These are phyloP conservation scores for Drosophila novamexicana DNA, from an alignment of 1,140 invertebrate genomes.

Conservation along the genomic window DNA sequence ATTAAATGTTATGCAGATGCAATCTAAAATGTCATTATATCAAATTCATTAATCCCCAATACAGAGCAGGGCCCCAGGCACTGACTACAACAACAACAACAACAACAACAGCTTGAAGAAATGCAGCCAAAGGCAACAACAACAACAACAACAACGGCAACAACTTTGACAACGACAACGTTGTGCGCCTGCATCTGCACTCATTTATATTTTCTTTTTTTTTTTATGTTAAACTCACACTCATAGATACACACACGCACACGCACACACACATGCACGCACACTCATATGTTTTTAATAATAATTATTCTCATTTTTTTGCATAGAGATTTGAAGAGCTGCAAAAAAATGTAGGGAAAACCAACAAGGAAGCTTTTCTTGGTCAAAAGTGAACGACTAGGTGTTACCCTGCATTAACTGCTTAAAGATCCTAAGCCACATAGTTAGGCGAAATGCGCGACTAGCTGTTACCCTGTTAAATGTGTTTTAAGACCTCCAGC, in stretches of 20 bases:
- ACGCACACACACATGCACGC: conserved; percentile 11
- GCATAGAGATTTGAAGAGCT: conserved; percentile 67
- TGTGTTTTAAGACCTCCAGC: too few relatives aligned
- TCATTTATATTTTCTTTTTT: conserved; percentile 60
- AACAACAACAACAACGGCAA: conserved; percentile 25
- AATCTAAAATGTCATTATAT: conserved; percentile 84
- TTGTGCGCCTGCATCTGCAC: conserved; percentile 70
- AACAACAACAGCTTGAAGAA: conserved; percentile 56
- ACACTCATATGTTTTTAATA: conserved; percentile 76
- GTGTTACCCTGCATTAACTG: conserved; percentile 7
- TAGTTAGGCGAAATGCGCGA: neutral
- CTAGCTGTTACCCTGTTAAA: too few relatives aligned
- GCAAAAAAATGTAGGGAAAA: conserved; percentile 5
- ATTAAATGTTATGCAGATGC: conserved; percentile 84
- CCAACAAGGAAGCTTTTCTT: neutral
- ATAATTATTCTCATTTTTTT: conserved; percentile 74
- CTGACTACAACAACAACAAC: conserved; percentile 45
- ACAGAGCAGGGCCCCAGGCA: conserved; percentile 49
- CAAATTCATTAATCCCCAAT: conserved; percentile 82
- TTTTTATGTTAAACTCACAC: conserved; percentile 53
- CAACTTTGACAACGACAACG: conserved; percentile 33
- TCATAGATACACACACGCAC: conserved; percentile 31
- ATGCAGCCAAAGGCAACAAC: conserved; percentile 67
- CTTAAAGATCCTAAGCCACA: neutral
- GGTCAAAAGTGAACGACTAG: neutral